Evolutionary conservation across 2,113 vertebrate genomes (phyloP).

Genomic region (Eulemur macaco): DNA sequence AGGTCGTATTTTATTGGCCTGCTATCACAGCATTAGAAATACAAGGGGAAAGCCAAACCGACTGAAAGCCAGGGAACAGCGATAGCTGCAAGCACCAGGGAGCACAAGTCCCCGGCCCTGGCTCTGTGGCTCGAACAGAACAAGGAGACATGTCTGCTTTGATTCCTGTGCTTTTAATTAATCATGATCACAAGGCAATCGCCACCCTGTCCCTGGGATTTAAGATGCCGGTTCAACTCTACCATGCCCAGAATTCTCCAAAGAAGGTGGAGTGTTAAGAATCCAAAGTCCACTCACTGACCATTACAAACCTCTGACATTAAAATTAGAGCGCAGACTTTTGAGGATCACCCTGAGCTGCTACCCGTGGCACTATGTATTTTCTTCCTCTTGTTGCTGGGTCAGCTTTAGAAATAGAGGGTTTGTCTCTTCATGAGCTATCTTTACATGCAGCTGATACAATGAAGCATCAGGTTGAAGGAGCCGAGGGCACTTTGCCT

Average conservation of each 20-base stretch:
- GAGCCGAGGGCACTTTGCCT: neutral
- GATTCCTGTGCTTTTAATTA: constrained; percentile 49
- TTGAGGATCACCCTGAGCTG: neutral
- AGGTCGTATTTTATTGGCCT: constrained; percentile 79
- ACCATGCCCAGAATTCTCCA: neutral
- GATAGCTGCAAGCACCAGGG: constrained; percentile 73
- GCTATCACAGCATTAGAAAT: constrained; percentile 75
- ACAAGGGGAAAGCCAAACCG: constrained; percentile 69
- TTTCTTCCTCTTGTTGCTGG: neutral
- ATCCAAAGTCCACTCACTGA: neutral
- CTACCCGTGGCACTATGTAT: neutral
- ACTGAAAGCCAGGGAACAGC: constrained; percentile 74
- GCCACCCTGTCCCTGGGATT: neutral
- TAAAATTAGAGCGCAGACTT: neutral
- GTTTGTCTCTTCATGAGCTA: neutral
- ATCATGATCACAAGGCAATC: constrained; percentile 15
- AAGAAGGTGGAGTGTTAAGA: neutral
- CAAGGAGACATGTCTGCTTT: constrained; percentile 65
- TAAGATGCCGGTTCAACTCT: neutral
- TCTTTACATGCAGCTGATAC: neutral
- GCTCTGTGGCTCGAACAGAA: constrained; percentile 41
- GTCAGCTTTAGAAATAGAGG: neutral
- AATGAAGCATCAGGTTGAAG: constrained; percentile 5
- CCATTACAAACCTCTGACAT: neutral
- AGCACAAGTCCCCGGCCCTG: constrained; percentile 56